Percentiles rank a stretch among this genome's conserved stretches.
Conservation (phyloP, 2,888 invertebrate genomes). For the Sarcophaga rosellei region DNA sequence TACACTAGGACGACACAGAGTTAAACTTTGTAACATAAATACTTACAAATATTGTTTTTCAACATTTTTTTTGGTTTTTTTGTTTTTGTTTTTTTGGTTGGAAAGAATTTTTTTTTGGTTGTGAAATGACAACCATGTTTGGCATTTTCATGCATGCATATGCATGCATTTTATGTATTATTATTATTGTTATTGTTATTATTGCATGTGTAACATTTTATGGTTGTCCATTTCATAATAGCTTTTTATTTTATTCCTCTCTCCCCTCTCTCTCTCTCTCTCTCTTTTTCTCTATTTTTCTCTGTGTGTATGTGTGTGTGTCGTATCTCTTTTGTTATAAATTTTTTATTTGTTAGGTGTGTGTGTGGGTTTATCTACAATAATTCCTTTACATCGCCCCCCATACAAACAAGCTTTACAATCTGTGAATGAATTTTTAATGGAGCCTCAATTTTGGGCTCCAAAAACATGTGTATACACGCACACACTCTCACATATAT, state of each 20-base stretch:
- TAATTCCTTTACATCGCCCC: background rate
- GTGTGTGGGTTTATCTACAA: conserved; percentile 17
- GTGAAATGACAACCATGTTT: conserved; percentile 54
- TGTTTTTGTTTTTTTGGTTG: background rate
- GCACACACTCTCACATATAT: no score
- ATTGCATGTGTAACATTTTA: conserved; percentile 55
- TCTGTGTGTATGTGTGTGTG: background rate
- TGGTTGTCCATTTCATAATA: conserved; percentile 52
- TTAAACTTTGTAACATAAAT: background rate
- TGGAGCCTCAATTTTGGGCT: background rate
- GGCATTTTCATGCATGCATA: conserved; percentile 65
- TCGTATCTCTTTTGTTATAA: background rate
- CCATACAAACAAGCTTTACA: background rate
- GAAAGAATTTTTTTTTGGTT: conserved; percentile 12
- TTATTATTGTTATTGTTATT: conserved; percentile 6
- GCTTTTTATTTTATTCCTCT: conserved; percentile 23
- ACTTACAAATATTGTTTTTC: background rate
- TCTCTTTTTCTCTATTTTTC: background rate
- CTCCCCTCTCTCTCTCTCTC: background rate
- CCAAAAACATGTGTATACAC: background rate
- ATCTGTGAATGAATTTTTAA: conserved; percentile 29
- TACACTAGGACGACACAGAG: background rate
- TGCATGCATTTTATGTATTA: conserved; percentile 58
- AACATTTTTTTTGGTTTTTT: background rate
- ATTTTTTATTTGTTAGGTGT: background rate